These are phyloP conservation scores for Diarsia brunnea DNA, from an alignment of 2,888 invertebrate genomes.

Conservation along the genomic window DNA sequence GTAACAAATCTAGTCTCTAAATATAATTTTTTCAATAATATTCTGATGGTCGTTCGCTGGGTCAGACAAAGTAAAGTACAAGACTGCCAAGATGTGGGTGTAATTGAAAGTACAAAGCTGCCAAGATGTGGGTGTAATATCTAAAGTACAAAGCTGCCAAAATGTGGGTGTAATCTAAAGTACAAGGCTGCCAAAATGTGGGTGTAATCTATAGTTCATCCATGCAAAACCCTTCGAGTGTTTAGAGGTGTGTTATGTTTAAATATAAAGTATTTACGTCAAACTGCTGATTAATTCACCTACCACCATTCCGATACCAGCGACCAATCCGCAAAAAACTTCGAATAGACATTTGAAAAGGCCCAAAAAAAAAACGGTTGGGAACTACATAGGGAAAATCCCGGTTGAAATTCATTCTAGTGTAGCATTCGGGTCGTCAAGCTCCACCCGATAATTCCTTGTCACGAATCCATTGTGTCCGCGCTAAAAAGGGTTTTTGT, in stretches of 20 bases:
- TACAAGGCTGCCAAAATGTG: not conserved
- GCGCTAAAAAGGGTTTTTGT: conserved; percentile 66
- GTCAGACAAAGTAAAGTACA: too few species aligned
- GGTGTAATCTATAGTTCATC: not conserved
- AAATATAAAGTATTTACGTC: not conserved
- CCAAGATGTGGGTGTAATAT: too few species aligned
- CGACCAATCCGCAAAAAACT: conserved; percentile 3
- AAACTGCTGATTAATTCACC: not conserved
- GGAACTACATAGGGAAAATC: conserved; percentile 50
- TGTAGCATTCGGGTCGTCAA: conserved; percentile 62
- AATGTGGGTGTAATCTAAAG: too few species aligned
- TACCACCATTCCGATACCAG: not conserved
- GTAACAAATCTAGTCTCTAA: too few species aligned
- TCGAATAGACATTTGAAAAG: conserved; percentile 33
- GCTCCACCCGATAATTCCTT: conserved; percentile 70
- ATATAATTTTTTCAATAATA: too few species aligned
- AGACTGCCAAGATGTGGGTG: too few species aligned
- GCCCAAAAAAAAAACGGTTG: conserved; percentile 35
- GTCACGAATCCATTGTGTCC: conserved; percentile 69
- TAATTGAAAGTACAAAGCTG: too few species aligned
- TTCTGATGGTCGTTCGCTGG: not conserved
- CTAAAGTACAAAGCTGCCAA: too few species aligned
- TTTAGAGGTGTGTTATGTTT: not conserved
- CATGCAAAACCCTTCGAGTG: not conserved
- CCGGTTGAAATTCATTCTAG: conserved; percentile 59